phyloP scores from a whole-genome alignment of 2,113 vertebrate genomes.

The Promerops cafer region DNA sequence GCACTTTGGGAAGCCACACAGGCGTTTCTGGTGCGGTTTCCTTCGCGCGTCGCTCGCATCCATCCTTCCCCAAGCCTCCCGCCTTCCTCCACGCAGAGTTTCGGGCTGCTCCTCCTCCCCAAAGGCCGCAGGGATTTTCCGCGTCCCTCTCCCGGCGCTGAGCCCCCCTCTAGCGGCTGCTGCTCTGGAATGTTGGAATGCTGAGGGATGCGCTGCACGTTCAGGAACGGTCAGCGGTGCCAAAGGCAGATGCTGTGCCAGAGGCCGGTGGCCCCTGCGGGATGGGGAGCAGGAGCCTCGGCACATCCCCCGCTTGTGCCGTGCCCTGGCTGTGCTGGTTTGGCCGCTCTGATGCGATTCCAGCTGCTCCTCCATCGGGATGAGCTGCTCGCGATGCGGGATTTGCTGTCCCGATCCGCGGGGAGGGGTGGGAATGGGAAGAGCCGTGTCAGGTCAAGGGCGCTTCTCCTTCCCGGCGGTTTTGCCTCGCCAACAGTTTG shows the following conservation, averaged over 20 bases:
- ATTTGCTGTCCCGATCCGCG: not conserved
- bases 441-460: not conserved
- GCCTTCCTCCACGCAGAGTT: not conserved
- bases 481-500: not conserved
- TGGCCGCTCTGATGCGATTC: fast-evolving
- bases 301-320: fast-evolving
- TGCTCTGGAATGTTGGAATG: not conserved
- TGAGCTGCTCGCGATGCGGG: fast-evolving
- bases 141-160: not conserved
- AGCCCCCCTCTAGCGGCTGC: conserved; percentile 32
- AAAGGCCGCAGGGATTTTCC: not conserved
- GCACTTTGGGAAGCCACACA: fast-evolving
- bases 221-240: not conserved
- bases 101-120: not conserved
- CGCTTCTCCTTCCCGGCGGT: not conserved
- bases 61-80: not conserved
- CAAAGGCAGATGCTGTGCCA: not conserved
- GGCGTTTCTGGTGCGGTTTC: not conserved
- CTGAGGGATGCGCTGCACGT: fast-evolving
- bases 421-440: not conserved
- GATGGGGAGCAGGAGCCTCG: not conserved
- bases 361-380: not conserved
- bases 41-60: fast-evolving
- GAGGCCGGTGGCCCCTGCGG: not conserved
- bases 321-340: not conserved